Conservation (phyloP, 2,888 invertebrate genomes). For the Calephelis perditalis region DNA sequence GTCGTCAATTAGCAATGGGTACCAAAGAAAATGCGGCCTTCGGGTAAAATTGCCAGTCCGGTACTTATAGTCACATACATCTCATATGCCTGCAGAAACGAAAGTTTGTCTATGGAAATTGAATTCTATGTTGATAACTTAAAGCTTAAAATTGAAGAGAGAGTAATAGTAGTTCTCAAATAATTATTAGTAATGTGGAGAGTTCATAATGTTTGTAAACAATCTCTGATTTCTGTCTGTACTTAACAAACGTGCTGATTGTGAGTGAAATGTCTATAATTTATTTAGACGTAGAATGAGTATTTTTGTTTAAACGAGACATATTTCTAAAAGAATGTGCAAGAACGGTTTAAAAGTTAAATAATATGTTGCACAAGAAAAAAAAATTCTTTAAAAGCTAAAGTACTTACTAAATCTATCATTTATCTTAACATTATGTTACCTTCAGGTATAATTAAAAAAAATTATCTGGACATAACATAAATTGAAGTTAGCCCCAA, state of each 20-base stretch:
- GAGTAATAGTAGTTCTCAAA: not conserved
- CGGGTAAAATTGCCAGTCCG: slow-evolving; percentile 40
- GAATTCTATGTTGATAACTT: slow-evolving; percentile 22
- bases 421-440: too few species aligned
- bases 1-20: slow-evolving; percentile 59
- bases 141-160: slow-evolving; percentile 26
- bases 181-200: slow-evolving; percentile 8
- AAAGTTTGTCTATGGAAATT: slow-evolving; percentile 21
- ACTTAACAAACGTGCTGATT: slow-evolving; percentile 32
- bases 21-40: slow-evolving; percentile 54
- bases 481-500: too few species aligned
- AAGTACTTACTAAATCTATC: too few species aligned
- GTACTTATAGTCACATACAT: slow-evolving; percentile 22
- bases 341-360: too few species aligned
- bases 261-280: slow-evolving; percentile 34
- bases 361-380: too few species aligned
- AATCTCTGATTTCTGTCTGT: slow-evolving; percentile 30
- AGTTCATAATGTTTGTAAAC: slow-evolving; percentile 28
- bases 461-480: too few species aligned
- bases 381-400: too few species aligned
- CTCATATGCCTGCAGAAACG: slow-evolving; percentile 20
- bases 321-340: not conserved
- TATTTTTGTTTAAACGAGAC: too few species aligned
- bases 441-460: too few species aligned
- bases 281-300: slow-evolving; percentile 23